Evolutionary conservation across 2,888 invertebrate species (phyloP).

Genomic region (Drosophila diplacantha): DNA sequence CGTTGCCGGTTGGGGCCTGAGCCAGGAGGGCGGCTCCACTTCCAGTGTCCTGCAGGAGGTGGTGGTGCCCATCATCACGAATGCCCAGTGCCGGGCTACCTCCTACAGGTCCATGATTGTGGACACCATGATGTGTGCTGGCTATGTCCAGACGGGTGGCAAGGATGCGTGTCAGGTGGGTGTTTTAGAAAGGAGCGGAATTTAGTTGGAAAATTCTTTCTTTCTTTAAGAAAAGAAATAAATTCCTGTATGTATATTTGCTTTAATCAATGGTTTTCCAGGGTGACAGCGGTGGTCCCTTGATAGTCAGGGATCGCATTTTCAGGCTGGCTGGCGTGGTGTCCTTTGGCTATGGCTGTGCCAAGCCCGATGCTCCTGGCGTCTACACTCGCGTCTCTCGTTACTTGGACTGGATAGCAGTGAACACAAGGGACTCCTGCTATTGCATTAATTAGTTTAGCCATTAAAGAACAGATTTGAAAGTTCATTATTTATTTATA

Average conservation of each 20-base stretch:
- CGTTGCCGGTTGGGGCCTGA: conserved; percentile 76
- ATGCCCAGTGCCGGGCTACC: conserved; percentile 72
- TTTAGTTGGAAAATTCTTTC: background rate
- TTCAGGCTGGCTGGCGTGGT: conserved; percentile 74
- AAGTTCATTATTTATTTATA: background rate
- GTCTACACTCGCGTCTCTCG: conserved; percentile 75
- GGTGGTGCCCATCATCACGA: conserved; percentile 74
- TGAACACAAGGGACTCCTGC: conserved; percentile 72
- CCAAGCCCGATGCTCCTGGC: conserved; percentile 73
- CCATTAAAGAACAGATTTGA: background rate
- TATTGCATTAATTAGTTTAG: conserved; percentile 63
- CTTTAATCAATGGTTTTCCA: conserved; percentile 21
- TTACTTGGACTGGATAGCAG: conserved; percentile 74
- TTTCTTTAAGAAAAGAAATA: background rate
- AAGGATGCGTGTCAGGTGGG: conserved; percentile 76
- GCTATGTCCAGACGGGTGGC: conserved; percentile 71
- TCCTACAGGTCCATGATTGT: conserved; percentile 73
- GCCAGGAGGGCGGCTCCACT: conserved; percentile 62
- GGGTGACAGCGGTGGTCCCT: conserved; percentile 77
- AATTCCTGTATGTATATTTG: no score
- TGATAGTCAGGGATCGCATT: conserved; percentile 68
- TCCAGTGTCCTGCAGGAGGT: conserved; percentile 73
- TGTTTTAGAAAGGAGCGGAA: background rate
- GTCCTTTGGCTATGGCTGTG: conserved; percentile 76
- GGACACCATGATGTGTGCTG: conserved; percentile 76